phyloP scores from a whole-genome alignment of 2,797 vertebrate species.

The Thaleichthys pacificus region DNA sequence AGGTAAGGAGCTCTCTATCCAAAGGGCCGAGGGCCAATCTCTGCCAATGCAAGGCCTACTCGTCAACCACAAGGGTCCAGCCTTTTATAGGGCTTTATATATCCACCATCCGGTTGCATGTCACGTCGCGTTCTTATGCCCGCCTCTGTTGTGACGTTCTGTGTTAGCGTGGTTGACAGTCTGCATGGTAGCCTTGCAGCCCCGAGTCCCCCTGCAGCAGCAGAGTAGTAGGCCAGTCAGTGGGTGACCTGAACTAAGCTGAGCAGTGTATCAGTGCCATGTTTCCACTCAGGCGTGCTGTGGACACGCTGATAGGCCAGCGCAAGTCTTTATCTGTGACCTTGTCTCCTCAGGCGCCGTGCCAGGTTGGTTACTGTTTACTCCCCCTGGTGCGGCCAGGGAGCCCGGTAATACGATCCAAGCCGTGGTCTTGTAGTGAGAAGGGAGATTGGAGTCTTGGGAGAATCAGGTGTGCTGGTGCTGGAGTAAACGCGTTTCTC shows the following conservation, averaged over 20 bases:
- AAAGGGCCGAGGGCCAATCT: neutral
- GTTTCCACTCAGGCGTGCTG: conserved; percentile 28
- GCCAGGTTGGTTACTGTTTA: conserved; percentile 7
- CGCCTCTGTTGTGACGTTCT: too few relatives aligned
- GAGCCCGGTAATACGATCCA: neutral
- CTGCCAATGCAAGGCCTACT: neutral
- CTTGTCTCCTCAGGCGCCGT: conserved; percentile 26
- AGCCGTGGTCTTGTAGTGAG: neutral
- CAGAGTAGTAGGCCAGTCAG: conserved; percentile 1
- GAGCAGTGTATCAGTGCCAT: conserved; percentile 1
- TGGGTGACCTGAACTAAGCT: conserved; percentile 13
- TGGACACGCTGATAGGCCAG: conserved; percentile 28
- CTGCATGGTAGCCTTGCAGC: conserved; percentile 1
- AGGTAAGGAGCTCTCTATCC: conserved; percentile 66
- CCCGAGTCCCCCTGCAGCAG: neutral
- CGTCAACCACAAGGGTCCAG: neutral
- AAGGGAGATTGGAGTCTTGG: neutral
- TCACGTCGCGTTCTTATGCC: too few relatives aligned
- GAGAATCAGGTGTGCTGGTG: too few relatives aligned
- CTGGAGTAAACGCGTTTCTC: too few relatives aligned
- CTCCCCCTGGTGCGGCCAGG: neutral
- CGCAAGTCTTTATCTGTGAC: conserved; percentile 45
- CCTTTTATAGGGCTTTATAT: too few relatives aligned
- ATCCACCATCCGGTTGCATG: too few relatives aligned
- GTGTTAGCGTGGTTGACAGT: neutral